phyloP scores from a whole-genome alignment of 2,888 invertebrate species.

The Horisme vitalbata region DNA sequence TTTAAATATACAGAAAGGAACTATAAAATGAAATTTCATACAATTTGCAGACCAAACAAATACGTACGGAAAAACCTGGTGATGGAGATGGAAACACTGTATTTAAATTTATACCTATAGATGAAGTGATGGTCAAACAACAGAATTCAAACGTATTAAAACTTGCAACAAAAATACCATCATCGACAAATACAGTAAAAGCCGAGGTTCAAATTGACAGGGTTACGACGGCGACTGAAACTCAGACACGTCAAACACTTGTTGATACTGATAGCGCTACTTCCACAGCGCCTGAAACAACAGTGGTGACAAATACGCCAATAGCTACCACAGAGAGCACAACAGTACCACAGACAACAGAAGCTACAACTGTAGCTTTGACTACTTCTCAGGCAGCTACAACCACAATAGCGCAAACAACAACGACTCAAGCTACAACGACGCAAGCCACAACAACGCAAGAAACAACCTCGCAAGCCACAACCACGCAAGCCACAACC shows the following conservation, averaged over 20 bases:
- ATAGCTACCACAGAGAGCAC: conserved; percentile 33
- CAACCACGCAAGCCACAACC: conserved; percentile 32
- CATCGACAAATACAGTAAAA: conserved; percentile 45
- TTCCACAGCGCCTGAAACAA: conserved; percentile 29
- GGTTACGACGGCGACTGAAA: conserved; percentile 33
- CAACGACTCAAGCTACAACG: conserved; percentile 31
- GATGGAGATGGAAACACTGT: conserved; percentile 65
- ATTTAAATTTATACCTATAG: conserved; percentile 77
- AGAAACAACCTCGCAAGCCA: conserved; percentile 28
- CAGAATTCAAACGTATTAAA: conserved; percentile 72
- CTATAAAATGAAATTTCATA: conserved; percentile 36
- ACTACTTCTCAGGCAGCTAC: conserved; percentile 32
- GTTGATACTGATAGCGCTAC: conserved; percentile 39
- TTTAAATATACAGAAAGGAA: background rate
- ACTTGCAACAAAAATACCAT: conserved; percentile 62
- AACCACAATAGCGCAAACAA: conserved; percentile 39
- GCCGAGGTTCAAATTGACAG: conserved; percentile 52
- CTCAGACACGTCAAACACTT: conserved; percentile 39
- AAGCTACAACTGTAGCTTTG: conserved; percentile 21
- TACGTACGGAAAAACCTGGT: conserved; percentile 75
- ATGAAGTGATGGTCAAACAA: conserved; percentile 60
- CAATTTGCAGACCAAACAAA: conserved; percentile 79
- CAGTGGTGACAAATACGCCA: conserved; percentile 24
- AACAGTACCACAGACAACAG: conserved; percentile 22
- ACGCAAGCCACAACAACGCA: conserved; percentile 15